Base-by-base conservation (phyloP, 2,797 vertebrate genomes). In the Anolis apletophallus region DNA sequence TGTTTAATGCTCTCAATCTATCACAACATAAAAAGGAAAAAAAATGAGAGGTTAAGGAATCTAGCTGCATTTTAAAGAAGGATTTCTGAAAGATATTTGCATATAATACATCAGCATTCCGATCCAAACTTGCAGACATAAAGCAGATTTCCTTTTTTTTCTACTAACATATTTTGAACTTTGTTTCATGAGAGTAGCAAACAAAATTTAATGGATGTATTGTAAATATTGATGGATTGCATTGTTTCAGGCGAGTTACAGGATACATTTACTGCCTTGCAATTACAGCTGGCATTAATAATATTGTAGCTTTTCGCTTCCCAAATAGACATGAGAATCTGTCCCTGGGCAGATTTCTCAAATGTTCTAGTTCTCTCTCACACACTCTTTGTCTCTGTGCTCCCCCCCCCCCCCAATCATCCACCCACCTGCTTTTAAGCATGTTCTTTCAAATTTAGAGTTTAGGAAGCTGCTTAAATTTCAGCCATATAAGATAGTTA, bases 371-470 rank as follows among this genome's bases (percentile, higher is more conserved):
- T 16, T 80, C 87, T 81, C 46, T n/a, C 86, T 57, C 87, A 90
- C 90, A 73, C 80, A 91, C 94, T 94, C 93, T 92, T 94, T 96
- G 96, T 96, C 96, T 95, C 95, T 96, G 90, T 92, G 92, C 87
- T 86, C 89, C 94, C 76, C 94, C 94, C 91, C 96, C 96, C 94
- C 94, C 95, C 93, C 93, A 94, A 81, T 94, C 94, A 95, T 90
- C 96, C 95, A 88, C 96, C 96, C 94, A 96, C 96, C 81, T 85
- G 90, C 96, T 94, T 94, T 94, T 94, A 95, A 94, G 92, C 91
- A 89, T 89, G 90, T 92, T 90, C 79, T 92, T 96, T 95, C 95
- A 92, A 94, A 95, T 95, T 93, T 94, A 94, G 94, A 94, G 93
- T 95, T 96, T 91, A 88, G 93, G 95, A 96, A 96, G 95, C 94